These are phyloP conservation scores for Geotrupes spiniger DNA, from an alignment of 2,888 invertebrate genomes.

Conservation along the genomic window DNA sequence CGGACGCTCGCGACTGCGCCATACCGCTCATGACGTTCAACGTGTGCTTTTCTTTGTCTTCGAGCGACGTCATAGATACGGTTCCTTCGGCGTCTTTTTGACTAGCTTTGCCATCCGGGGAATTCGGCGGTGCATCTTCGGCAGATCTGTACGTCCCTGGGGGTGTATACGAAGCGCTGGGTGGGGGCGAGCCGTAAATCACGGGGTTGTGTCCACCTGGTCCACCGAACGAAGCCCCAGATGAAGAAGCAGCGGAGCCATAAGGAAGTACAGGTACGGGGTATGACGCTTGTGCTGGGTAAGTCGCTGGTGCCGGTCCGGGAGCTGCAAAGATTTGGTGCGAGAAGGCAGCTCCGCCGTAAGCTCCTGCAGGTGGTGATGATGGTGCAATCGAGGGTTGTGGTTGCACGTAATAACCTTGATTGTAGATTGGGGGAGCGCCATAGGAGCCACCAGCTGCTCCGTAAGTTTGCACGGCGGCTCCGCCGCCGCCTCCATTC, in stretches of 20 bases:
- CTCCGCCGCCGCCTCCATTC: slow-evolving; percentile 1
- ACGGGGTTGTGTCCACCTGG: neutral
- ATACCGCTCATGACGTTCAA: slow-evolving; percentile 36
- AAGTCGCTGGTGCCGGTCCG: too few relatives aligned
- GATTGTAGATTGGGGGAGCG: slow-evolving; percentile 1
- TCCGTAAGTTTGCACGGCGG: neutral
- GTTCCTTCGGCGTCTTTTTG: slow-evolving; percentile 4
- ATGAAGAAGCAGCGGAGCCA: neutral
- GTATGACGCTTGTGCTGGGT: too few relatives aligned
- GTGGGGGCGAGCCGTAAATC: neutral
- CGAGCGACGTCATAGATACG: slow-evolving; percentile 8
- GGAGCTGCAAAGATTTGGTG: too few relatives aligned
- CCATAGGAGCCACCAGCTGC: slow-evolving; percentile 1
- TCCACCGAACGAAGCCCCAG: neutral
- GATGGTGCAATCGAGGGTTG: slow-evolving; percentile 17
- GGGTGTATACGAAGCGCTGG: slow-evolving; percentile 20
- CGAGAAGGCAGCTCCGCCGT: slow-evolving; percentile 18
- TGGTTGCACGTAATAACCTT: slow-evolving; percentile 9
- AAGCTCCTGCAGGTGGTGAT: slow-evolving; percentile 20
- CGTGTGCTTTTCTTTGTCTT: slow-evolving; percentile 36
- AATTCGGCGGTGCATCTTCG: slow-evolving; percentile 23
- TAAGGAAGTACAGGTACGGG: too few relatives aligned
- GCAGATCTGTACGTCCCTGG: slow-evolving; percentile 34
- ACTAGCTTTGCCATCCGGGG: too few relatives aligned
- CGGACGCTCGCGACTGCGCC: slow-evolving; percentile 27